Evolutionary conservation across 2,797 vertebrate genomes (phyloP).

Genomic region (Sciaenops ocellatus): DNA sequence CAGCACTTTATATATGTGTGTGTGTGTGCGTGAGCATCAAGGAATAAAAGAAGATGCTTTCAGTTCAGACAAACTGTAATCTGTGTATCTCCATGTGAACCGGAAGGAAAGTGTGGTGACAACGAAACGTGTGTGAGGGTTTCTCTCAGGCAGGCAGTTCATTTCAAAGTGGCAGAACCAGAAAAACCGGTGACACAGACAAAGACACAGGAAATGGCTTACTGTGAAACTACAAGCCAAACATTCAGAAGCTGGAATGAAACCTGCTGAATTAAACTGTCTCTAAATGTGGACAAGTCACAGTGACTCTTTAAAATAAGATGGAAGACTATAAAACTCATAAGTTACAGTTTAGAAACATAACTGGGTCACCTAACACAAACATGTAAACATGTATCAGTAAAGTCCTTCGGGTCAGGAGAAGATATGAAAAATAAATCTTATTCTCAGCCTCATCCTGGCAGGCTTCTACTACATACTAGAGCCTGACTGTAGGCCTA

Average conservation of each 20-base stretch:
- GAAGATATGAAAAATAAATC: neutral
- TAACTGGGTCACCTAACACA: rapidly evolving
- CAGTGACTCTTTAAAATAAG: neutral
- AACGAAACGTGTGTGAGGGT: slow-evolving; percentile 29
- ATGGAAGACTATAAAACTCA: neutral
- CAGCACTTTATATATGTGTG: slow-evolving; percentile 67
- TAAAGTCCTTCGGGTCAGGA: neutral
- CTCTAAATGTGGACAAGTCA: neutral
- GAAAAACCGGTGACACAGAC: slow-evolving; percentile 78
- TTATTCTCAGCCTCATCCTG: too few species aligned
- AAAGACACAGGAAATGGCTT: slow-evolving; percentile 72
- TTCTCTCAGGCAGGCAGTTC: slow-evolving; percentile 32
- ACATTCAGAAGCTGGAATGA: slow-evolving; percentile 48
- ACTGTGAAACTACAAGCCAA: slow-evolving; percentile 65
- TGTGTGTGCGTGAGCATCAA: neutral
- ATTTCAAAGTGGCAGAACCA: slow-evolving; percentile 75
- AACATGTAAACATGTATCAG: neutral
- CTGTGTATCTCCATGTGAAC: neutral
- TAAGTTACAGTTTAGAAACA: neutral
- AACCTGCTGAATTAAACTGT: slow-evolving; percentile 18
- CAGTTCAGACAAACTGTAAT: neutral
- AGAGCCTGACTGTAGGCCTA: neutral
- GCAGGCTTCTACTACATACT: neutral
- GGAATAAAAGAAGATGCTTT: neutral
- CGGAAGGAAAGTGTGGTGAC: neutral